Evolutionary conservation across 2,797 vertebrate genomes (phyloP).

Genomic region (Microctenopoma stevenorrisi): DNA sequence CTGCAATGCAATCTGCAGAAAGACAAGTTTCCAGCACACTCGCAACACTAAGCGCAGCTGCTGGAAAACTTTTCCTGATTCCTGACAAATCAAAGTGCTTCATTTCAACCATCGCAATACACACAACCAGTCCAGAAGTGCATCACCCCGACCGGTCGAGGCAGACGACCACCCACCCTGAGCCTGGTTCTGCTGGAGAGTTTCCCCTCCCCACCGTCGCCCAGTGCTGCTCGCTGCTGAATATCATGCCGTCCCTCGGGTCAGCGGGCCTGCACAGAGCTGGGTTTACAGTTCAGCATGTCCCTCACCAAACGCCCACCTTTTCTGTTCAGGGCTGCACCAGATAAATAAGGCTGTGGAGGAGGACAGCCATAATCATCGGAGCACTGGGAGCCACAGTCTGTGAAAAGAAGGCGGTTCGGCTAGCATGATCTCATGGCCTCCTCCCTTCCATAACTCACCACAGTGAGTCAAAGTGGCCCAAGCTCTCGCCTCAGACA

Average conservation of each 20-base stretch:
- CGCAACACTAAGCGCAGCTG: no score
- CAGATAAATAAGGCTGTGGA: slow-evolving; percentile 68
- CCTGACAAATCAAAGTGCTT: no score
- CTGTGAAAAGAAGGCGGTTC: slow-evolving; percentile 41
- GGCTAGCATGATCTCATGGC: slow-evolving; percentile 56
- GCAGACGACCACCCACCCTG: no score
- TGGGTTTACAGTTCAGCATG: slow-evolving; percentile 27
- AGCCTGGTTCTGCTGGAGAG: no score
- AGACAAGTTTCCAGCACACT: background rate
- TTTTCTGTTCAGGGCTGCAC: slow-evolving; percentile 53
- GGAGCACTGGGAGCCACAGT: slow-evolving; percentile 33
- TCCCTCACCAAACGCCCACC: slow-evolving; percentile 53
- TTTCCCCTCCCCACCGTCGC: no score
- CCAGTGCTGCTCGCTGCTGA: no score
- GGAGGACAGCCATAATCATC: slow-evolving; percentile 64
- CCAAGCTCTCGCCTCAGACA: slow-evolving; percentile 22
- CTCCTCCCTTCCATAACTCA: slow-evolving; percentile 69
- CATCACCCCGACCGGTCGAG: no score
- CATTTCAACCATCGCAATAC: no score
- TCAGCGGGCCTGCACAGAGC: slow-evolving; percentile 18
- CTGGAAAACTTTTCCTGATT: no score
- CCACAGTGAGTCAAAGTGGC: slow-evolving; percentile 41
- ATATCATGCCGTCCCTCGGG: background rate
- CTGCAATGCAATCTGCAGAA: background rate
- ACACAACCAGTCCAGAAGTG: no score